Base-by-base conservation (phyloP, 2,888 invertebrate species). In the Nemotelus pantherinus region DNA sequence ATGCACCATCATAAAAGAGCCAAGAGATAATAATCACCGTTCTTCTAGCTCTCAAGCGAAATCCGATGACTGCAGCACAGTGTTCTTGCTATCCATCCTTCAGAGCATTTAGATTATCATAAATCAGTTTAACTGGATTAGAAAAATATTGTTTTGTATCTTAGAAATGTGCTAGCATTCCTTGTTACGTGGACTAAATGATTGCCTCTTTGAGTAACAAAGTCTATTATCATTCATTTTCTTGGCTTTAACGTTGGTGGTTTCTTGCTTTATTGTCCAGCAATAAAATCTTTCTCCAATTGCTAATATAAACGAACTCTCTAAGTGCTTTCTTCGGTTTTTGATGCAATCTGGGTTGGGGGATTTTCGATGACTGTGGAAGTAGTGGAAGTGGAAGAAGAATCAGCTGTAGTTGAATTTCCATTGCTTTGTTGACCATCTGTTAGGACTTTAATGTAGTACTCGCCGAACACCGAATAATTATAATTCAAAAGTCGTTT, bases 381-480 rank as follows among this genome's bases (percentile, higher is more conserved):
- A 41, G 48, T 39, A 53, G 68, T 53, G 2, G 68, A 39, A 47
- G 53, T 55, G 50, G 50, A 50, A 25, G 25, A 25, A 25, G 25
- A 25, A n/a, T 65, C 47, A 9, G 10, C n/a, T 9, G 70, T 39
- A 41, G 70, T 39, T 55, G 45, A 3, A 45, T 65, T 47, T 43
- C 6, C 53, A 53, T 6, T 41, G 39, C 44, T 60, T 39, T n/a
- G 7, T 60, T 58, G 41, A 7, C n/a, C 77, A 25, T 82, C 81
- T 39, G 82, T 84, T n/a, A 87, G 82, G 44, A 87, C 80, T 78
- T 85, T 81, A 44, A 83, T 80, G 71, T 87, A 86, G 80, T 87
- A 85, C 76, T 87, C 86, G 2, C 86, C 85, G 71, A 86, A 87
- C 2, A 87, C 87, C 7, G 86, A 85, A 79, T 87, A 87, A 80